These are phyloP conservation scores for Erpobdella octoculata DNA, from an alignment of 2,888 invertebrate genomes.

Conservation along the genomic window DNA sequence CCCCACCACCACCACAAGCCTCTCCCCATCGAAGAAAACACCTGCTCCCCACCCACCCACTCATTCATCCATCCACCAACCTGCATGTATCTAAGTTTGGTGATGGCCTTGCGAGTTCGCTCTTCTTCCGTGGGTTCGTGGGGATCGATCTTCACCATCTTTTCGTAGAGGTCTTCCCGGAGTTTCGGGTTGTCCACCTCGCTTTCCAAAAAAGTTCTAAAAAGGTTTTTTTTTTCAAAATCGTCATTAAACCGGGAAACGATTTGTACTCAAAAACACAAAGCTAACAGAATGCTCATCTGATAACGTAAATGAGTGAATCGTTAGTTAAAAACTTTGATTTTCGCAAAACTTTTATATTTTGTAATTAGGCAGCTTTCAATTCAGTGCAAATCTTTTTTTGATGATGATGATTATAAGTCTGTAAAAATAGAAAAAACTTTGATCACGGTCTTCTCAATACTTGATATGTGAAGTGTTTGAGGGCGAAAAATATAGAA, in stretches of 20 bases:
- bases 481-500: no score
- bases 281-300: neutral
- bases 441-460: no score
- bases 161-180: slow-evolving; percentile 78
- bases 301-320: neutral
- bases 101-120: slow-evolving; percentile 71
- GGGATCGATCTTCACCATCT: slow-evolving; percentile 87
- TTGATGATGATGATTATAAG: no score
- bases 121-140: slow-evolving; percentile 77
- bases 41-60: neutral
- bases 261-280: neutral
- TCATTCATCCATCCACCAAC: slow-evolving; percentile 37
- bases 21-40: neutral
- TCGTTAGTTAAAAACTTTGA: neutral
- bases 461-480: no score
- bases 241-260: neutral
- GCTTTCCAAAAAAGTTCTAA: slow-evolving; percentile 77
- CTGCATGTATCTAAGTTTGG: slow-evolving; percentile 87
- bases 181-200: slow-evolving; percentile 82
- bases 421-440: no score
- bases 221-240: no score
- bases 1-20: no score
- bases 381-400: no score
- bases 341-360: no score
- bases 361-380: no score